phyloP scores from a whole-genome alignment of 2,113 vertebrate species.

The Oreocharis arfaki region DNA sequence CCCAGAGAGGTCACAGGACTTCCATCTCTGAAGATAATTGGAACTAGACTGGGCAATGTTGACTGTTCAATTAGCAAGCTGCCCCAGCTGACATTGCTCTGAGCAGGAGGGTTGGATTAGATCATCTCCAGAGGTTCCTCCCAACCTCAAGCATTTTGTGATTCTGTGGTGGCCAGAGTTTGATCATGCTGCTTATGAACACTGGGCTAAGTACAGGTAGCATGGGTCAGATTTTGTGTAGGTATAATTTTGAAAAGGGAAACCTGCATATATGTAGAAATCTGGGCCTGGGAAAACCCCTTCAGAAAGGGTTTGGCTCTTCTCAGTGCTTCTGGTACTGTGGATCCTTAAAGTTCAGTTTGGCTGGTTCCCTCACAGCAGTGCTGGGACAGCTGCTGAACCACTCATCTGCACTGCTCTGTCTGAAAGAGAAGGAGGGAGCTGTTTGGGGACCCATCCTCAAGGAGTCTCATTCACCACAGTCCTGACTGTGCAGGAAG shows the following conservation, averaged over 20 bases:
- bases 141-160: not conserved
- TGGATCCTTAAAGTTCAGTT: not conserved
- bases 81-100: not conserved
- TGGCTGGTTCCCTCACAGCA: not conserved
- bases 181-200: not conserved
- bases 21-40: not conserved
- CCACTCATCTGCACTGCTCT: not conserved
- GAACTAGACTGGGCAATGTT: not conserved
- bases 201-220: not conserved
- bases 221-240: not conserved
- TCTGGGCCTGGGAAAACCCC: not conserved
- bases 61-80: not conserved
- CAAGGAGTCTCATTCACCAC: not conserved
- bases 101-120: not conserved
- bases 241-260: not conserved
- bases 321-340: not conserved
- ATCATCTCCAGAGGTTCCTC: not conserved
- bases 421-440: not conserved
- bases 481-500: not conserved
- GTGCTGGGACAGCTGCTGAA: fast-evolving
- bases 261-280: not conserved
- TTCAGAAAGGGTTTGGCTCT: not conserved
- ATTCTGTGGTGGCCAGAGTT: not conserved
- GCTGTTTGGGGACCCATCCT: not conserved
- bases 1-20: not conserved